A percentile compares a stretch with the other conserved stretches of the same genome.
Evolutionary conservation across 1,140 invertebrate genomes (phyloP).

Genomic region (Chironomus striatipennis): DNA sequence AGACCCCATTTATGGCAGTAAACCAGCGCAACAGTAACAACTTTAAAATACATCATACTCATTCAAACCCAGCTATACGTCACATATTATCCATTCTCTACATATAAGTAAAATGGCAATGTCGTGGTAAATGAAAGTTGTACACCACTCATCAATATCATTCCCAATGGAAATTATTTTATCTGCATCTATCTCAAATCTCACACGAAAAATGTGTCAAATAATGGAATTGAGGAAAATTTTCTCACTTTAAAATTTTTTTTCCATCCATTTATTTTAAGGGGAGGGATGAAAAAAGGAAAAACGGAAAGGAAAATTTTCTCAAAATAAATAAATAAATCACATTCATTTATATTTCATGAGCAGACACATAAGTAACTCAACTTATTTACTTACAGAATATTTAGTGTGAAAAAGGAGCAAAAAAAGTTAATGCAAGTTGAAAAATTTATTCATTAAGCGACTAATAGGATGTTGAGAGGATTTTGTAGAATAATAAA

Average conservation of each 20-base stretch:
- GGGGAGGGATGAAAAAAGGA: background rate
- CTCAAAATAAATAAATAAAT: background rate
- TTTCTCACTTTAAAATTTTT: background rate
- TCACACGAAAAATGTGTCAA: background rate
- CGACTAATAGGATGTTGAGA: slow-evolving; percentile 7
- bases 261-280: background rate
- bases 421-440: background rate
- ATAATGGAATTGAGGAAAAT: background rate
- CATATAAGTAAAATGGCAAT: background rate
- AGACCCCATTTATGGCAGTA: no score
- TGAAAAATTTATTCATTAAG: slow-evolving; percentile 4
- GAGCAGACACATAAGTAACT: no score
- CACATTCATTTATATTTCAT: no score
- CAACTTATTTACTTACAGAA: no score
- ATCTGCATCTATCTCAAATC: background rate
- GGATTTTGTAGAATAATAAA: background rate
- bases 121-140: background rate
- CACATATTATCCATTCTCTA: background rate
- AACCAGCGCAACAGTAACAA: no score
- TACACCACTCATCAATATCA: background rate
- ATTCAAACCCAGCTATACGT: background rate
- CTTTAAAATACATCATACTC: background rate
- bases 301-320: background rate
- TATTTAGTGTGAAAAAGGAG: background rate
- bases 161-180: background rate